Conservation (phyloP, 2,797 vertebrate genomes). For the Sebastes diaconus region DNA sequence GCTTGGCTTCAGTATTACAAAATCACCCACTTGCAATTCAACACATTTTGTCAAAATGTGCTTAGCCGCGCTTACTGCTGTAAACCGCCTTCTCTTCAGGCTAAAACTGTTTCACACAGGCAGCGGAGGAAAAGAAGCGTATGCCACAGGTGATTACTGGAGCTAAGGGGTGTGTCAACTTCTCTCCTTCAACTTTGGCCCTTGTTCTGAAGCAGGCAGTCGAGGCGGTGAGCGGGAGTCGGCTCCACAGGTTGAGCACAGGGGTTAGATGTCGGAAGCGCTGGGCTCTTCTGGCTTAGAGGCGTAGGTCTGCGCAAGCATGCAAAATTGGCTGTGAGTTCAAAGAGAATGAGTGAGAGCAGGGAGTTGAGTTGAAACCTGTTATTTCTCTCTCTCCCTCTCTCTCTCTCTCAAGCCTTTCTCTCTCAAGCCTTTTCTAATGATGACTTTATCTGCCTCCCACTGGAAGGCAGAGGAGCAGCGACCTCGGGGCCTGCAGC, state of each 20-base stretch:
- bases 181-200: conserved; percentile 55
- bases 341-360: conserved; percentile 78
- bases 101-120: conserved; percentile 42
- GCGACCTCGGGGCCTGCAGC: conserved; percentile 59
- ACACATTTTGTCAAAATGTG: conserved; percentile 21
- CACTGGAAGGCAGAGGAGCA: conserved; percentile 68
- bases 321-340: conserved; percentile 78
- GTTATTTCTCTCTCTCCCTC: conserved; percentile 51
- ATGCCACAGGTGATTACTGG: conserved; percentile 52
- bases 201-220: conserved; percentile 46
- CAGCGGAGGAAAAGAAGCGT: conserved; percentile 20
- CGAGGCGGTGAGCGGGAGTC: conserved; percentile 35
- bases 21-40: conserved; percentile 32
- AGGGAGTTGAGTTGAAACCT: conserved; percentile 67
- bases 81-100: conserved; percentile 40
- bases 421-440: conserved; percentile 66
- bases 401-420: conserved; percentile 24
- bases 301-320: conserved; percentile 64
- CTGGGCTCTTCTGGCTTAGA: conserved; percentile 64
- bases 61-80: conserved; percentile 18
- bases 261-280: conserved; percentile 64
- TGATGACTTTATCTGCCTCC: conserved; percentile 79
- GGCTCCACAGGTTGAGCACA: conserved; percentile 54
- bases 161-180: conserved; percentile 53
- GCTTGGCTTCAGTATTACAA: conserved; percentile 6